A percentile compares a stretch with the other conserved stretches of the same genome.
phyloP scores from a whole-genome alignment of 1,140 invertebrate genomes.

The Oedothorax gibbosus region DNA sequence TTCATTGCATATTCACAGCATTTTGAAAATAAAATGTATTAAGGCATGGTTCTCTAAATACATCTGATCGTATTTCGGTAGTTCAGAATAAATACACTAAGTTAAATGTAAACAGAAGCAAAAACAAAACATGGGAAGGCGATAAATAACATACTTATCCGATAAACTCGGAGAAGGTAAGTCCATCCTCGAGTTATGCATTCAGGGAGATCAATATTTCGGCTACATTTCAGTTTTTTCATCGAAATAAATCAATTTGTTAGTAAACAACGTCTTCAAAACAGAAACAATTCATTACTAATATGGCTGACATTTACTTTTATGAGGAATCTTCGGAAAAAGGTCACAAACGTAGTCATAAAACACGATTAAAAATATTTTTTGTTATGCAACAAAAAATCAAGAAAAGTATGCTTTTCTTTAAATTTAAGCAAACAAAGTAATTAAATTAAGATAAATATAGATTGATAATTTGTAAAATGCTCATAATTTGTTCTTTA shows the following conservation, averaged over 20 bases:
- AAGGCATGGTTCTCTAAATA: neutral
- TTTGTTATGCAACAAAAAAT: neutral
- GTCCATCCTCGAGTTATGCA: slow-evolving; percentile 48
- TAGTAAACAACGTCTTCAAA: slow-evolving; percentile 61
- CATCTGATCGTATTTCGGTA: slow-evolving; percentile 13
- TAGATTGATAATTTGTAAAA: too few relatives aligned
- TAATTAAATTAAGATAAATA: too few relatives aligned
- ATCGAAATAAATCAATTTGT: slow-evolving; percentile 46
- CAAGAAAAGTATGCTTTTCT: too few relatives aligned
- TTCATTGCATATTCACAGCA: too few relatives aligned
- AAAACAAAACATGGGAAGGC: slow-evolving; percentile 20
- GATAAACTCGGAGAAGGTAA: slow-evolving; percentile 35
- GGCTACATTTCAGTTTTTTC: slow-evolving; percentile 48
- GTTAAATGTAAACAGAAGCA: slow-evolving; percentile 45
- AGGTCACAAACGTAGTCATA: slow-evolving; percentile 56
- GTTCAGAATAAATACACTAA: slow-evolving; percentile 32
- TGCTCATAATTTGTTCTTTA: too few relatives aligned
- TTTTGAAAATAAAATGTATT: too few relatives aligned
- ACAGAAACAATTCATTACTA: slow-evolving; percentile 52
- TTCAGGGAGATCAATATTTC: neutral
- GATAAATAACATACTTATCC: slow-evolving; percentile 48
- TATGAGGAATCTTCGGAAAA: slow-evolving; percentile 51
- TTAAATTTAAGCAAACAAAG: too few relatives aligned
- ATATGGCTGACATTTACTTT: slow-evolving; percentile 61
- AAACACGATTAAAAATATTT: slow-evolving; percentile 14